Conservation (phyloP, 2,888 invertebrate species). For the Hypsopygia costalis region DNA sequence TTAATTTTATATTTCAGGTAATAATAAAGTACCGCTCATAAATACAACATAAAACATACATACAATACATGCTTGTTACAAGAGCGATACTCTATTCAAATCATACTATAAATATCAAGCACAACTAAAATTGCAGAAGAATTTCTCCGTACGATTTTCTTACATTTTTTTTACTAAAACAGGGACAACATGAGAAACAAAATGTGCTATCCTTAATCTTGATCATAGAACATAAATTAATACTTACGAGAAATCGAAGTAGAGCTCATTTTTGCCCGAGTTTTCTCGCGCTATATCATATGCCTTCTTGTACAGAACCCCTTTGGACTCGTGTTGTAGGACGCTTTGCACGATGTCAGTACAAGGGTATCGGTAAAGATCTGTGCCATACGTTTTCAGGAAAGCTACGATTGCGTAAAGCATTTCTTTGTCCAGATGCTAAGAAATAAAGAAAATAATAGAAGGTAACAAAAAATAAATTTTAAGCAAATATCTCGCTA, state of each 20-base stretch:
- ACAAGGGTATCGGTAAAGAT: constrained; percentile 81
- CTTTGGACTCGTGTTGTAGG: constrained; percentile 81
- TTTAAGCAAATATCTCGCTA: not conserved
- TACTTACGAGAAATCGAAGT: constrained; percentile 74
- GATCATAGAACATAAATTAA: not conserved
- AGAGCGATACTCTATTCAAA: no score
- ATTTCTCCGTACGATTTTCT: no score
- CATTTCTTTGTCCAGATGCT: constrained; percentile 69
- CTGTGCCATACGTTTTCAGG: constrained; percentile 81
- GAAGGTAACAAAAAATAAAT: not conserved
- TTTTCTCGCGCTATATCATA: constrained; percentile 67
- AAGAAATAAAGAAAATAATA: constrained; percentile 24
- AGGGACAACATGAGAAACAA: no score
- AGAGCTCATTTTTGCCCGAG: constrained; percentile 72
- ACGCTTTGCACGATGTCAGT: constrained; percentile 86
- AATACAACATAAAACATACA: no score
- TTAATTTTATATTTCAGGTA: no score
- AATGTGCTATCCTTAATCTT: no score
- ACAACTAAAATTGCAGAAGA: no score
- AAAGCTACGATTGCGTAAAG: constrained; percentile 80
- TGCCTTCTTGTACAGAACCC: constrained; percentile 80
- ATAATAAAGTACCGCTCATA: no score
- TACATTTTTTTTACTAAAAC: no score
- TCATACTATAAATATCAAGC: no score
- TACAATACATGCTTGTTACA: no score